Percentiles rank a stretch among this genome's conserved stretches.
phyloP scores from a whole-genome alignment of 1,140 invertebrate genomes.

The Macrobrachium nipponense region DNA sequence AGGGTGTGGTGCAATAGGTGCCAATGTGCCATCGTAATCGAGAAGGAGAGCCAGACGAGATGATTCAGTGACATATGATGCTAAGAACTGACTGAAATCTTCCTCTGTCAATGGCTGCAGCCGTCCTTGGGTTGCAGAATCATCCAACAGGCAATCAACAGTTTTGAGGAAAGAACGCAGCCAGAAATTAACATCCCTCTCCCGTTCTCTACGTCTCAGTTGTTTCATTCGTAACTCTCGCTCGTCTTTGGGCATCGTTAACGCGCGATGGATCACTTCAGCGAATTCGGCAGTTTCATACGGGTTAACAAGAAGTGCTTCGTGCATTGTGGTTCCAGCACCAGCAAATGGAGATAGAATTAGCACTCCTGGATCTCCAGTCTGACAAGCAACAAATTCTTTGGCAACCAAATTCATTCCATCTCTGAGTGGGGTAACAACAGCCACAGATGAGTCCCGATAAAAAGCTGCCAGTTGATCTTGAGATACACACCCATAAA shows the following conservation, averaged over 20 bases:
- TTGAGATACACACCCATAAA: conserved; percentile 86
- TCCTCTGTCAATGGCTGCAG: conserved; percentile 71
- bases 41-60: conserved; percentile 86
- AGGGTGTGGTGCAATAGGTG: conserved; percentile 88
- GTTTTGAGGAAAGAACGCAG: conserved; percentile 83
- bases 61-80: conserved; percentile 85
- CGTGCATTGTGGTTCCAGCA: conserved; percentile 64
- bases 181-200: conserved; percentile 88
- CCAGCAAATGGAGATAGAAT: conserved; percentile 88
- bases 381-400: conserved; percentile 93
- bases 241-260: conserved; percentile 92
- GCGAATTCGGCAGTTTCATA: conserved; percentile 89
- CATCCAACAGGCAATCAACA: conserved; percentile 57
- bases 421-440: conserved; percentile 88
- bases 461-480: conserved; percentile 84
- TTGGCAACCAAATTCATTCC: conserved; percentile 96
- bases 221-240: conserved; percentile 87
- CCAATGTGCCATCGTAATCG: conserved; percentile 91
- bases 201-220: conserved; percentile 79
- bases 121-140: conserved; percentile 73
- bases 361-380: conserved; percentile 83
- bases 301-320: conserved; percentile 83
- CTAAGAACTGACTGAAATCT: conserved; percentile 67
- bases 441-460: conserved; percentile 83
- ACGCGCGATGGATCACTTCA: conserved; percentile 84